These are phyloP conservation scores for Aplysia californica DNA, from an alignment of 1,140 invertebrate genomes.

Conservation along the genomic window DNA sequence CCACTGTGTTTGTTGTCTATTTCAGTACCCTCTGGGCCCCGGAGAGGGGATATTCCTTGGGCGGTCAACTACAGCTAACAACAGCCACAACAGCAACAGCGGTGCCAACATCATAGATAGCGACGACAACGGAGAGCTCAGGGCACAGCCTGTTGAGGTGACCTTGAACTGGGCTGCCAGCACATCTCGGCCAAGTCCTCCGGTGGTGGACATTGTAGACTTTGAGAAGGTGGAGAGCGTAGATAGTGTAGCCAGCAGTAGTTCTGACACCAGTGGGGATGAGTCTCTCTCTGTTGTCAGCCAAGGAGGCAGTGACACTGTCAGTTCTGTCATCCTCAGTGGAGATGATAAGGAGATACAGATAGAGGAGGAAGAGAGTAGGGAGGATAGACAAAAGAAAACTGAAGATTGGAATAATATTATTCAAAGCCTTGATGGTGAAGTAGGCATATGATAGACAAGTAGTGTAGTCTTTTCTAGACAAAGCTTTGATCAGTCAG, in stretches of 20 bases:
- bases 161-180: no score
- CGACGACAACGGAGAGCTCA: not conserved
- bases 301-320: not conserved
- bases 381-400: no score
- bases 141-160: not conserved
- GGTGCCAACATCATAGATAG: not conserved
- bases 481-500: no score
- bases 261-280: not conserved
- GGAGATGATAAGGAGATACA: no score
- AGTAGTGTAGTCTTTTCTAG: not conserved
- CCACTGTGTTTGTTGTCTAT: constrained; percentile 17
- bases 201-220: not conserved
- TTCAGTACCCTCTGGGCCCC: constrained; percentile 44
- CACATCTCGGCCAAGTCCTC: not conserved
- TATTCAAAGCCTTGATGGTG: not conserved
- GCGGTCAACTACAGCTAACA: constrained; percentile 42
- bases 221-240: not conserved
- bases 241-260: not conserved
- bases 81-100: not conserved
- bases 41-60: constrained; percentile 50
- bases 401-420: no score
- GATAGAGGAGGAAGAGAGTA: no score
- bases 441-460: not conserved
- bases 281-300: no score
- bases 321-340: no score